Percentiles rank a stretch among this genome's conserved stretches.
phyloP scores from a whole-genome alignment of 2,888 invertebrate species.

The Laspeyria flexula region DNA sequence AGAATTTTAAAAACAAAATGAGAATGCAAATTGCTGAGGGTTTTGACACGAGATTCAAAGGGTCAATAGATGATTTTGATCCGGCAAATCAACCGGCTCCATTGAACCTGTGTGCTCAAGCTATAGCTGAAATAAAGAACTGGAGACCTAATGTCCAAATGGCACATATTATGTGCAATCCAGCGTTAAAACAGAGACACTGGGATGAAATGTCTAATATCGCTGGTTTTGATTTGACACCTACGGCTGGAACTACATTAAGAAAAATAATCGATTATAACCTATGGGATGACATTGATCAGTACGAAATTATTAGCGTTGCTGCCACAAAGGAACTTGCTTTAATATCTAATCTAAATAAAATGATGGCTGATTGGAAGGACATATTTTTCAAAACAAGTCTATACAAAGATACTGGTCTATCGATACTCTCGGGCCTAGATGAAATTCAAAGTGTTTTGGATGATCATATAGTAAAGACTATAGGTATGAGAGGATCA shows the following conservation, averaged over 20 bases:
- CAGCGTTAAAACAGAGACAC: slow-evolving; percentile 92
- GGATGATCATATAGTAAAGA: slow-evolving; percentile 94
- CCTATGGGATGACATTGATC: slow-evolving; percentile 89
- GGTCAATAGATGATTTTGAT: slow-evolving; percentile 91
- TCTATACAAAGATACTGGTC: slow-evolving; percentile 90
- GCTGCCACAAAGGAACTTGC: slow-evolving; percentile 93
- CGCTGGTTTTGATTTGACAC: slow-evolving; percentile 93
- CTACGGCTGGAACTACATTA: slow-evolving; percentile 93
- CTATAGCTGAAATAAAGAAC: slow-evolving; percentile 87
- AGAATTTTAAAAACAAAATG: slow-evolving; percentile 91
- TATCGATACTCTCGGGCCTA: slow-evolving; percentile 89
- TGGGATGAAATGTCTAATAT: slow-evolving; percentile 95
- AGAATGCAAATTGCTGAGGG: slow-evolving; percentile 91
- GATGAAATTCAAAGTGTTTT: slow-evolving; percentile 93
- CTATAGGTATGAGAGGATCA: slow-evolving; percentile 93
- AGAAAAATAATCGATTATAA: slow-evolving; percentile 91
- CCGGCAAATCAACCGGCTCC: slow-evolving; percentile 93
- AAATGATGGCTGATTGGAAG: slow-evolving; percentile 94
- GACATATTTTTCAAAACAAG: slow-evolving; percentile 90
- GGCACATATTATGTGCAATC: slow-evolving; percentile 95
- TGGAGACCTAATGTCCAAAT: slow-evolving; percentile 93
- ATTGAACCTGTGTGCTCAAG: slow-evolving; percentile 89
- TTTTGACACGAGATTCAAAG: slow-evolving; percentile 86
- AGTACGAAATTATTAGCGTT: slow-evolving; percentile 93
- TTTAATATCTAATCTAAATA: slow-evolving; percentile 89